Evolutionary conservation across 1,140 invertebrate genomes (phyloP).

Genomic region (Drosophila navojoa): DNA sequence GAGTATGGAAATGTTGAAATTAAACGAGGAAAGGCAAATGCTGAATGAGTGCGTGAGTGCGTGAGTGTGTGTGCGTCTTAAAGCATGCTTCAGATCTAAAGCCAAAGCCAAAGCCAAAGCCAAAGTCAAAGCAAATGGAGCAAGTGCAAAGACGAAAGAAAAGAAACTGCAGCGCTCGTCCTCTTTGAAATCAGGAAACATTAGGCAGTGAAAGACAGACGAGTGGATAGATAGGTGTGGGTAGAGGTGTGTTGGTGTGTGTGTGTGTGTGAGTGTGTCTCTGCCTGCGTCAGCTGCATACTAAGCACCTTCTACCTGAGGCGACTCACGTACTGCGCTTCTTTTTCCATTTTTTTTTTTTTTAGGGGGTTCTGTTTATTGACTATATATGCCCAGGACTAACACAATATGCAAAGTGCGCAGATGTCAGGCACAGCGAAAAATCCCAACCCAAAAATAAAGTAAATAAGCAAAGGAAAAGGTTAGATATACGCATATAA

Average conservation of each 20-base stretch:
- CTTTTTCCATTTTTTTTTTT: constrained; percentile 9
- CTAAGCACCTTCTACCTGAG: constrained; percentile 55
- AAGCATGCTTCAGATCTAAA: constrained; percentile 62
- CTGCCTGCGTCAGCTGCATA: constrained; percentile 60
- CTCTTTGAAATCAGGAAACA: constrained; percentile 53
- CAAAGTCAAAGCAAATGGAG: constrained; percentile 43
- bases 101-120: constrained; percentile 40
- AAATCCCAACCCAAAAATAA: neutral
- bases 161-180: constrained; percentile 52
- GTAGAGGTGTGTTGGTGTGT: constrained; percentile 7
- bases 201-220: constrained; percentile 4
- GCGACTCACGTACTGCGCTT: constrained; percentile 39
- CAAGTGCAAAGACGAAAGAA: constrained; percentile 24
- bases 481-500: constrained; percentile 42
- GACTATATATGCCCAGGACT: constrained; percentile 58
- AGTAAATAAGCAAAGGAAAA: constrained; percentile 12
- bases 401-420: constrained; percentile 69
- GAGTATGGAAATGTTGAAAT: constrained; percentile 66
- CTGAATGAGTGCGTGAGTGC: constrained; percentile 48
- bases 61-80: constrained; percentile 46
- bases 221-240: constrained; percentile 15
- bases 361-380: constrained; percentile 49
- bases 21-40: constrained; percentile 68
- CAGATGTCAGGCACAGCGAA: neutral
- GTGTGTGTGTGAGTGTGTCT: constrained; percentile 26